Percentiles rank a stretch among this genome's conserved stretches.
phyloP scores from a whole-genome alignment of 2,888 invertebrate genomes.

The Amitus sp. region DNA sequence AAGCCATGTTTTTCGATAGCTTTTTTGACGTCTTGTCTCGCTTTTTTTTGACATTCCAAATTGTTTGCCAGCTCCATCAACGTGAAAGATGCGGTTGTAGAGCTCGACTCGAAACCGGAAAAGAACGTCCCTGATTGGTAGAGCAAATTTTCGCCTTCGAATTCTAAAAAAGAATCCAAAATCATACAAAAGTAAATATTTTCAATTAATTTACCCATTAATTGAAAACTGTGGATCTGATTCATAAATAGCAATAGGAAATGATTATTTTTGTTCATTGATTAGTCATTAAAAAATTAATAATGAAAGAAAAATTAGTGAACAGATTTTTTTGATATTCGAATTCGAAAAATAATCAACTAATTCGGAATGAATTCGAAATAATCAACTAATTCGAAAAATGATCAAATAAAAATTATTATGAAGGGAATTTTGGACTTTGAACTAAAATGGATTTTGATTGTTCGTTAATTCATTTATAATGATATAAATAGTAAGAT shows the following conservation, averaged over 20 bases:
- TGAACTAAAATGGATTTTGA: no score
- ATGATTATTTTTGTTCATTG: no score
- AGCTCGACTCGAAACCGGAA: slow-evolving; percentile 59
- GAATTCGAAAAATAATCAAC: no score
- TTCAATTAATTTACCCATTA: background rate
- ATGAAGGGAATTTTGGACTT: no score
- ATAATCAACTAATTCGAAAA: no score
- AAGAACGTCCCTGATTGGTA: slow-evolving; percentile 59
- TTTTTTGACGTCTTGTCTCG: slow-evolving; percentile 47
- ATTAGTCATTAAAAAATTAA: no score
- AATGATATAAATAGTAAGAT: background rate
- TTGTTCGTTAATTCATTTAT: background rate
- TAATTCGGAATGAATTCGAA: no score
- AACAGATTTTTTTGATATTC: no score
- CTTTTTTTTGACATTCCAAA: slow-evolving; percentile 45
- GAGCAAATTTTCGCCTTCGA: slow-evolving; percentile 56
- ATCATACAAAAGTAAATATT: background rate
- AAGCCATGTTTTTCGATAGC: slow-evolving; percentile 51
- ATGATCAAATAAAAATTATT: no score
- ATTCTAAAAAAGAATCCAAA: slow-evolving; percentile 42
- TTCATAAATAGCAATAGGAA: no score
- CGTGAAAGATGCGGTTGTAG: slow-evolving; percentile 52
- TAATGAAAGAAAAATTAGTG: no score
- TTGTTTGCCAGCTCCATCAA: slow-evolving; percentile 52
- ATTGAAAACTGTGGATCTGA: no score